Percentiles rank a stretch among this genome's conserved stretches.
These are phyloP conservation scores for Lophius americanus DNA, from an alignment of 2,797 vertebrate genomes.

Conservation along the genomic window DNA sequence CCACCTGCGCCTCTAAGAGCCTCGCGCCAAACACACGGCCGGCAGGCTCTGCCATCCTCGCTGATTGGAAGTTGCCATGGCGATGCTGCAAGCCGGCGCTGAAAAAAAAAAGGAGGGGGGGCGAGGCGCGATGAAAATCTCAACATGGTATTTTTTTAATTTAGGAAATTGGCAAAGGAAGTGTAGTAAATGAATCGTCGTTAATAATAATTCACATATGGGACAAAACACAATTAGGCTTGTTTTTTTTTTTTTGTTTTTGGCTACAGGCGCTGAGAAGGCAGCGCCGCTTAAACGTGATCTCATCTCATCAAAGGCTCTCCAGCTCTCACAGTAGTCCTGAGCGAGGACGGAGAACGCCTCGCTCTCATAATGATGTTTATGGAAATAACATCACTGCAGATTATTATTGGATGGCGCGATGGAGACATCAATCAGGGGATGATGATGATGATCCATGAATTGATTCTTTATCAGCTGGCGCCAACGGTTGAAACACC, in stretches of 20 bases:
- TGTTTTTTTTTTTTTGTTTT: slow-evolving; percentile 59
- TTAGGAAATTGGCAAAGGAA: slow-evolving; percentile 85
- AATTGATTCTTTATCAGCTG: slow-evolving; percentile 66
- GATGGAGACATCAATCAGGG: slow-evolving; percentile 66
- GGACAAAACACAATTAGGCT: slow-evolving; percentile 81
- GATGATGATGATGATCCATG: slow-evolving; percentile 43
- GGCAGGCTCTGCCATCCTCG: slow-evolving; percentile 70
- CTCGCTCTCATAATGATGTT: slow-evolving; percentile 71
- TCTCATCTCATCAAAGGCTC: slow-evolving; percentile 82
- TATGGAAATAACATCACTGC: slow-evolving; percentile 75
- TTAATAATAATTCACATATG: slow-evolving; percentile 87
- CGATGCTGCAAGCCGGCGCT: slow-evolving; percentile 75
- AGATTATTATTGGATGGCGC: slow-evolving; percentile 62
- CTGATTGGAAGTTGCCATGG: slow-evolving; percentile 85
- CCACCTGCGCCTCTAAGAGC: slow-evolving; percentile 84
- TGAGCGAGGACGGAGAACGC: slow-evolving; percentile 62
- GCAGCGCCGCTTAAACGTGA: slow-evolving; percentile 71
- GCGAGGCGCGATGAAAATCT: slow-evolving; percentile 64
- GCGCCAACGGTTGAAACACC: slow-evolving; percentile 32
- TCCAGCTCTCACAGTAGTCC: slow-evolving; percentile 75
- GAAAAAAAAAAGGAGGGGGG: slow-evolving; percentile 47
- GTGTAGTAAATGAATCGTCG: slow-evolving; percentile 84
- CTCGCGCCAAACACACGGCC: slow-evolving; percentile 79
- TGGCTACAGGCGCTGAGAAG: slow-evolving; percentile 78
- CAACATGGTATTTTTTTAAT: slow-evolving; percentile 83